phyloP scores from a whole-genome alignment of 2,797 vertebrate species.

The Acrocephalus scirpaceus region DNA sequence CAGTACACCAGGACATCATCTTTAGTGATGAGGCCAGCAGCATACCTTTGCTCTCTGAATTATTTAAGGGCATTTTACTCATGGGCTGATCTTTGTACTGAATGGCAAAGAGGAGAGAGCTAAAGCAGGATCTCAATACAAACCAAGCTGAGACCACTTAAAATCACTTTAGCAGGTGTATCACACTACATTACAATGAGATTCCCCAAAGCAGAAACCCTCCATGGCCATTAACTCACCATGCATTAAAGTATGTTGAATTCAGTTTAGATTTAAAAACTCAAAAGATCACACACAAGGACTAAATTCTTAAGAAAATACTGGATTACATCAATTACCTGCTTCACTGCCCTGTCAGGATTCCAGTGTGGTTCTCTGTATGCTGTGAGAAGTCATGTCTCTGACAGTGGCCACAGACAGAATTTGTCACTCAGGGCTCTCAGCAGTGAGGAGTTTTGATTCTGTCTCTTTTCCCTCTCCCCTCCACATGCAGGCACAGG shows the following conservation, averaged over 20 bases:
- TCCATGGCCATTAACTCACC: not conserved
- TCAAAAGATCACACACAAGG: not conserved
- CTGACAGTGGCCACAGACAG: not conserved
- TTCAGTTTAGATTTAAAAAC: not conserved
- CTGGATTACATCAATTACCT: not conserved
- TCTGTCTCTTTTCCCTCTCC: not conserved
- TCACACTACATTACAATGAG: not conserved
- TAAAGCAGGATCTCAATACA: not conserved
- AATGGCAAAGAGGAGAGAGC: not conserved
- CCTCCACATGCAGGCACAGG: not conserved
- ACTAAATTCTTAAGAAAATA: not conserved
- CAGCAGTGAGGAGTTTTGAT: not conserved
- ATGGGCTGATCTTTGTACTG: not conserved
- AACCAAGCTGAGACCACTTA: not conserved
- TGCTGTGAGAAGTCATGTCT: not conserved
- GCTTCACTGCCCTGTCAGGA: not conserved
- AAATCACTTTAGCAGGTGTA: not conserved
- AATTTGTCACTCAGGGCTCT: not conserved
- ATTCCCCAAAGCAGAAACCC: not conserved
- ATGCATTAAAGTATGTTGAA: not conserved
- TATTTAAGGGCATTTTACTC: not conserved
- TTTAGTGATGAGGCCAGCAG: conserved; percentile 3
- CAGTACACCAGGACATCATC: not conserved
- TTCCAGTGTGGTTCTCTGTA: not conserved
- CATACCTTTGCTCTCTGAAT: not conserved